Base-by-base conservation (phyloP, 2,113 vertebrate species). In the Mola mola region DNA sequence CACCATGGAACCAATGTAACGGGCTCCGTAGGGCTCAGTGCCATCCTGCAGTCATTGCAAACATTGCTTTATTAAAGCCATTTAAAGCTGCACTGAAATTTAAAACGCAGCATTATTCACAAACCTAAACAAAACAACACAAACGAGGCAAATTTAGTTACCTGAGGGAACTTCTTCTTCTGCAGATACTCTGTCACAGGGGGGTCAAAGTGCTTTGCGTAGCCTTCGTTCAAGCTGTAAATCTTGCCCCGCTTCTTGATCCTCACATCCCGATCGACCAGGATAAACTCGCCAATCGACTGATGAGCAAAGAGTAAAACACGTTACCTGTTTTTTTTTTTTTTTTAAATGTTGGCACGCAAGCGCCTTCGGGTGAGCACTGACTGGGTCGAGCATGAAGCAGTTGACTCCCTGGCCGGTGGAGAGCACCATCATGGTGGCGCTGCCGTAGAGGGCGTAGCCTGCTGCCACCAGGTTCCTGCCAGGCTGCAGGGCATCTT, bases 1-100 rank as follows among this genome's bases (percentile, higher is more conserved):
- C 55, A 99, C 97, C 97, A 98, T 98, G 3, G 97, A 99, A 2
- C 97, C 97, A 29, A 98, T 90, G 4, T 99, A 98, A 11, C 97
- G 93, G 1, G 93, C 93, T 1, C 90, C 91, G 5, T 97, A 98
- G 0, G 97, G 95, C 13, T 94, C 89, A n/a, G 88, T 93, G 62
- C 94, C 94, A 53, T 96, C 95, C 97, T 99, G 9, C 4, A 28
- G 33, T 1, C 8, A 47, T 19, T 52, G 2, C 3, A 33, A 34
- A 24, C 0, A 17, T 2, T 8, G 6, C 9, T 16, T 59, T 33
- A 70, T 5, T 19, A 6, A 9, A 4, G 5, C 3, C 12, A 29
- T 5, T 55, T 17, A n/a, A 43, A 22, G 20, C 8, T 12, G 29
- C 4, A 16, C 3, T 17, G 9, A 13, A n/a, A n/a, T n/a, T n/a